Conservation (phyloP, 2,113 vertebrate species). For the Scomber colias region DNA sequence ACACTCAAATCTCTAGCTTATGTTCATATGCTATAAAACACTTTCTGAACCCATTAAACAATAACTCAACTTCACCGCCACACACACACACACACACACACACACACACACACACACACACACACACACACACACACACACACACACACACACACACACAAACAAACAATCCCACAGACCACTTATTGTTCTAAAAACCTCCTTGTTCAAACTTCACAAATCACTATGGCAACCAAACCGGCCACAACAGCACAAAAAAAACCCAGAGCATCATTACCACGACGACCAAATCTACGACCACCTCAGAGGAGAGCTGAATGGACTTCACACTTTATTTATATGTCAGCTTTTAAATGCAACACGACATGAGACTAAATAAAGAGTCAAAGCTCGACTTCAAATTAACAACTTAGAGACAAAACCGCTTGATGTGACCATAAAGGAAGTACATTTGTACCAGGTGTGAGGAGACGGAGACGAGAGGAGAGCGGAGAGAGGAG, state of each 20-base stretch:
- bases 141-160: not conserved
- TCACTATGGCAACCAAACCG: not conserved
- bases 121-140: conserved; percentile 6
- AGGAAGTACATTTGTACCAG: not conserved
- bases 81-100: not conserved
- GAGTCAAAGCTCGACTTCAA: not conserved
- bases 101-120: not conserved
- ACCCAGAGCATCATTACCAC: conserved; percentile 17
- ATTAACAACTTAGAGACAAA: conserved; percentile 23
- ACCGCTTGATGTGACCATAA: not conserved
- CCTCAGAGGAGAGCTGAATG: not conserved
- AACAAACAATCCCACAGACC: no score
- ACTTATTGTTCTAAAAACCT: not conserved
- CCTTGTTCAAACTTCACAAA: conserved; percentile 34
- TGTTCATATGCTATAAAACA: no score
- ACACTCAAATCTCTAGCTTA: no score
- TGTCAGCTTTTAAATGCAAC: not conserved
- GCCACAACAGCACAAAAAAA: not conserved
- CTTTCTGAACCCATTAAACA: no score
- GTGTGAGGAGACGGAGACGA: conserved; percentile 17
- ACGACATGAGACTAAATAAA: not conserved
- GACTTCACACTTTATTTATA: not conserved
- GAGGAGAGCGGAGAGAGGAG: no score
- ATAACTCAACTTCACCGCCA: not conserved
- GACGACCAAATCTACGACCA: conserved; percentile 35